Evolutionary conservation across 2,113 vertebrate species (phyloP).

Genomic region (Cranoglanis bouderius): DNA sequence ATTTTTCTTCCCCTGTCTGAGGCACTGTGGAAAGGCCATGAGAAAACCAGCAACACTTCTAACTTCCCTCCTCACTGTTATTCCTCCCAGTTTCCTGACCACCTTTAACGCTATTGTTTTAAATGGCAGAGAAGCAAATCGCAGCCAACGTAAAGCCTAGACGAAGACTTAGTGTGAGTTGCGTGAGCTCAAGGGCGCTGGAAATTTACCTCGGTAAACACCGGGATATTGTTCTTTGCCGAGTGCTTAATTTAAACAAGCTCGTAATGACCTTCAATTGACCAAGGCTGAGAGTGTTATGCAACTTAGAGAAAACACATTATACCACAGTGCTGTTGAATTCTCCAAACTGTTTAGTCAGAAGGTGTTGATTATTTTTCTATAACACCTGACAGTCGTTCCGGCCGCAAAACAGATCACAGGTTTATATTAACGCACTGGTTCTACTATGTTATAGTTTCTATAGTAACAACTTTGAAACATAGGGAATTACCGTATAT

Average conservation of each 20-base stretch:
- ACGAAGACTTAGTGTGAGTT: neutral
- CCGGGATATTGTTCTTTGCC: slow-evolving; percentile 21
- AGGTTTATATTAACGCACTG: neutral
- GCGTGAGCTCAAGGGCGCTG: slow-evolving; percentile 16
- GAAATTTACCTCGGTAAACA: slow-evolving; percentile 21
- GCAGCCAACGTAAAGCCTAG: neutral
- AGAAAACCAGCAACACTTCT: slow-evolving; percentile 22
- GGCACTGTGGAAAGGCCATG: slow-evolving; percentile 26
- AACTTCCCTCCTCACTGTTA: slow-evolving; percentile 25
- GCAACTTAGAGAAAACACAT: neutral
- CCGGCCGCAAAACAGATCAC: neutral
- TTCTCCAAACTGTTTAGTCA: neutral
- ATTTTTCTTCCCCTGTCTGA: slow-evolving; percentile 11
- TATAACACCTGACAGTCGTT: neutral
- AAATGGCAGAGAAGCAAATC: slow-evolving; percentile 17
- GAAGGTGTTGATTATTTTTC: neutral
- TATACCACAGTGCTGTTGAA: neutral
- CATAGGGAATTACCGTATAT: neutral
- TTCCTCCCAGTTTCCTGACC: slow-evolving; percentile 46
- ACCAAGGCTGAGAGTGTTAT: slow-evolving; percentile 2
- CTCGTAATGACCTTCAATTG: slow-evolving; percentile 12
- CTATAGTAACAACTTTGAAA: neutral
- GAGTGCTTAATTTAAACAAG: slow-evolving; percentile 1
- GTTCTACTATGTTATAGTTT: neutral
- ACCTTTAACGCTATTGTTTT: slow-evolving; percentile 29